Evolutionary conservation across 2,113 vertebrate genomes (phyloP), one percentile per base, ranked within the genome.

Genomic region (Myrmophylax atrothorax): DNA sequence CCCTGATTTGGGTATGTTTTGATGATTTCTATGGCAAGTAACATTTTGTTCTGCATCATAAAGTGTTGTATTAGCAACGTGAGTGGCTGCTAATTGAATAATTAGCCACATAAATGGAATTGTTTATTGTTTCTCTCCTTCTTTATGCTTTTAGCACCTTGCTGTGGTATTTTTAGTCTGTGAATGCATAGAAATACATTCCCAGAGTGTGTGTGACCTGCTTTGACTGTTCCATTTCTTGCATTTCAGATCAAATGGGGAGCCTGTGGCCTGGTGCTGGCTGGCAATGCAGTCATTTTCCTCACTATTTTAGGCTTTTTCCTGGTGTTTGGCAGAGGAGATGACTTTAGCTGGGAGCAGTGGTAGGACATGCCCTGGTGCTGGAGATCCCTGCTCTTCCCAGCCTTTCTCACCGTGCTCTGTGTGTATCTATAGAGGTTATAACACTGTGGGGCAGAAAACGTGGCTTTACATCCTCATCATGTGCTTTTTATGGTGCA

Each of bases 311-410:
- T 99, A 66, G 99, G 99, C 63, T 99, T 99, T 96, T 99, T 99
- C 95, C 94, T 99, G 5, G 98, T 99, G 35, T 99, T 99, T 94
- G 99, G 99, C 81, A 97, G 99, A 93, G 98, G 99, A 84, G 99
- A 99, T 87, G 99, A 99, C 96, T 99, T 99, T 91, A 98, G 98
- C 97, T 99, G 99, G 99, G 99, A 99, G 62, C 99, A 99, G 97
- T 99, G 99, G 99, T 99, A 99, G 98, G 96, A 62, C 80, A 23
- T 76, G 28, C 52, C 20, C 33, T 37, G 75, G 66, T 67, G 60
- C 87, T 78, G 90, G 77, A 76, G 47, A 87, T 15, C 8, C 12
- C 33, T 23, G 42, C 14, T 31, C 25, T 73, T 58, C 13, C 20
- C 81, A 93, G 72, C 73, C 31, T 33, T 50, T 28, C 5, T 42